Conservation (phyloP, 1,140 invertebrate species). For the Probaryconus sp. region DNA sequence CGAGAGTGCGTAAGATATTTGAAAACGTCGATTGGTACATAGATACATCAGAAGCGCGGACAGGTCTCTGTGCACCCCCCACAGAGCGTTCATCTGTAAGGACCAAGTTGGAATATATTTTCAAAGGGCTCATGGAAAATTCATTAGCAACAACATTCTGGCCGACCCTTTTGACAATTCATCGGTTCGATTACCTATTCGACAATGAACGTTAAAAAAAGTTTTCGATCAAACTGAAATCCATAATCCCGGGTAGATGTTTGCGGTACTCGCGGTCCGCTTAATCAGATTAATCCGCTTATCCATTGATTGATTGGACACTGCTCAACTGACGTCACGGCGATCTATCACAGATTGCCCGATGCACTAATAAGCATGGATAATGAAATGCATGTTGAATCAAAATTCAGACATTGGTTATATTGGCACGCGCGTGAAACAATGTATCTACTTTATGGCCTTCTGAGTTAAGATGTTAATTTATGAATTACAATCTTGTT, state of each 20-base stretch:
- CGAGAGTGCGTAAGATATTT: slow-evolving; percentile 39
- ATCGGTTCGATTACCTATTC: slow-evolving; percentile 15
- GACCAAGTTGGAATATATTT: slow-evolving; percentile 45
- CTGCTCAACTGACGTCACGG: slow-evolving; percentile 52
- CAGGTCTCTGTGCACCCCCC: slow-evolving; percentile 45
- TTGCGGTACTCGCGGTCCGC: slow-evolving; percentile 54
- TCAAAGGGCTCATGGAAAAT: slow-evolving; percentile 52
- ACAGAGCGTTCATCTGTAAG: slow-evolving; percentile 19
- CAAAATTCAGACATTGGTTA: slow-evolving; percentile 40
- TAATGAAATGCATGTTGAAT: slow-evolving; percentile 66
- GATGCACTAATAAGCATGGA: slow-evolving; percentile 65
- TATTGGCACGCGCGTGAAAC: slow-evolving; percentile 17
- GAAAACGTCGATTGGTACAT: slow-evolving; percentile 1
- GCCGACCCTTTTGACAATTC: slow-evolving; percentile 48
- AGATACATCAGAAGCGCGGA: slow-evolving; percentile 25
- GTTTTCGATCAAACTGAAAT: slow-evolving; percentile 67
- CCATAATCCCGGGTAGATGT: slow-evolving; percentile 65
- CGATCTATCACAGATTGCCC: slow-evolving; percentile 68
- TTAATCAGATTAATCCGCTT: slow-evolving; percentile 70
- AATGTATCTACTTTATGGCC: background rate
- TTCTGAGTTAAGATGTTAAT: slow-evolving; percentile 27
- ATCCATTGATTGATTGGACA: slow-evolving; percentile 72
- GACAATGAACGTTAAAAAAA: slow-evolving; percentile 61
- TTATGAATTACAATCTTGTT: no score
- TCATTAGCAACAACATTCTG: slow-evolving; percentile 23